Base-by-base conservation (phyloP, 2,113 vertebrate genomes). In the Prunella himalayana region DNA sequence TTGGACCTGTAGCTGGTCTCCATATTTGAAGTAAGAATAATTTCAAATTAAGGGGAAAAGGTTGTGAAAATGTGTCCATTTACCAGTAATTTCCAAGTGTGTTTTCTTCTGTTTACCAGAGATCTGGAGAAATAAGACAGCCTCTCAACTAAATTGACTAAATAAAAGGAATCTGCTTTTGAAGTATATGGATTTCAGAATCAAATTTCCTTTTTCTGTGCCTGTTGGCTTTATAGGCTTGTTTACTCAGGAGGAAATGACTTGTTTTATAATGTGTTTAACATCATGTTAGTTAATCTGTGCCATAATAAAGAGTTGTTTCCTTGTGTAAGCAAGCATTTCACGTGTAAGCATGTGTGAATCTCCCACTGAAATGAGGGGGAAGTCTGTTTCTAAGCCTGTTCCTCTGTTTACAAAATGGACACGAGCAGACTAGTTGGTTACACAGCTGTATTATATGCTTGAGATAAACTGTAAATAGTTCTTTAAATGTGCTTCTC, bases 261-360 rank as follows among this genome's bases (percentile, higher is more conserved):
- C 94, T 96, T 95, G 78, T 83, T 95, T 97, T 96, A 97, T 95
- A 95, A 94, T 82, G 90, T 96, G 95, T 95, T 97, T 96, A 94
- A 91, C 93, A 93, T 95, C 93, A 94, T 93, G 90, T 96, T 96
- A 91, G 90, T 94, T 95, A 95, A 94, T 85, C 91, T 95, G 30
- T 82, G 71, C 79, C 79, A 73, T 85, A 91, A 90, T 91, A 70
- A 1, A 21, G 61, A 94, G 79, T 83, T 91, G 50, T 95, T 95
- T 94, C 68, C 82, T 90, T 82, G 59, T 86, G 68, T 88, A 95
- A 91, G 79, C 82, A 86, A 86, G 81, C 65, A 37, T 79, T 89
- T 91, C 41, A 57, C 8, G 0, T 95, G 73, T 68, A 85, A 82
- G 61, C 76, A 27, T n/a, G 66, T 88, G 78, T 70, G 90, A 90